Conservation (phyloP, 2,113 vertebrate genomes). For the Heterocephalus glaber region DNA sequence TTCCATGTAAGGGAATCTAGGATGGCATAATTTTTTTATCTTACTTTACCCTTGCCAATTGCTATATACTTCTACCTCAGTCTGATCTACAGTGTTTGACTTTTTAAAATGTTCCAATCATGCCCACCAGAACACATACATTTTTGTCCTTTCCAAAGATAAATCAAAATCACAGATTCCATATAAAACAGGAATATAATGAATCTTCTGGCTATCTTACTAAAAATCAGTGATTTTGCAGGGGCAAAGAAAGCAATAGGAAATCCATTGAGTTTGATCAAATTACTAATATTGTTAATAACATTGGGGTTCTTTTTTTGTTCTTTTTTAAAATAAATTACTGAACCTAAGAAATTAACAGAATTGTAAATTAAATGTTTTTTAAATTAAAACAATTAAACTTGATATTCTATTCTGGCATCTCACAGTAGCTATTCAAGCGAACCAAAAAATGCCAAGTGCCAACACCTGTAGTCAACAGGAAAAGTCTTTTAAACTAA, state of each 20-base stretch:
- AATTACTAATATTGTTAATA: neutral
- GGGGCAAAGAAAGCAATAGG: neutral
- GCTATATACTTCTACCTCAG: neutral
- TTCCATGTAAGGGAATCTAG: neutral
- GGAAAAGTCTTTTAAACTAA: slow-evolving; percentile 62
- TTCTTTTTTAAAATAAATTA: neutral
- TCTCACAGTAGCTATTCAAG: slow-evolving; percentile 61
- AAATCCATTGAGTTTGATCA: neutral
- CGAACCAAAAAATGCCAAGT: neutral
- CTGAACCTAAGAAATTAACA: neutral
- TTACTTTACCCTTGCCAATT: neutral
- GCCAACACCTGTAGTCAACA: slow-evolving; percentile 75
- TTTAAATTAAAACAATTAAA: slow-evolving; percentile 63
- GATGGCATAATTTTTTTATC: neutral
- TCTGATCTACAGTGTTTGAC: neutral
- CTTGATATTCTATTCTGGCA: slow-evolving; percentile 14
- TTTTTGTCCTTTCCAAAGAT: neutral
- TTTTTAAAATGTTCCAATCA: neutral
- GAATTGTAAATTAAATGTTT: slow-evolving; percentile 50
- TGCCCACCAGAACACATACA: neutral
- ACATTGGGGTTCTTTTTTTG: neutral
- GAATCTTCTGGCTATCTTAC: neutral
- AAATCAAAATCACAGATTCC: neutral
- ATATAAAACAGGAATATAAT: neutral
- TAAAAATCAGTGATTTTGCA: neutral